Conservation (phyloP, 2,113 vertebrate species). For the Stercorarius parasiticus region DNA sequence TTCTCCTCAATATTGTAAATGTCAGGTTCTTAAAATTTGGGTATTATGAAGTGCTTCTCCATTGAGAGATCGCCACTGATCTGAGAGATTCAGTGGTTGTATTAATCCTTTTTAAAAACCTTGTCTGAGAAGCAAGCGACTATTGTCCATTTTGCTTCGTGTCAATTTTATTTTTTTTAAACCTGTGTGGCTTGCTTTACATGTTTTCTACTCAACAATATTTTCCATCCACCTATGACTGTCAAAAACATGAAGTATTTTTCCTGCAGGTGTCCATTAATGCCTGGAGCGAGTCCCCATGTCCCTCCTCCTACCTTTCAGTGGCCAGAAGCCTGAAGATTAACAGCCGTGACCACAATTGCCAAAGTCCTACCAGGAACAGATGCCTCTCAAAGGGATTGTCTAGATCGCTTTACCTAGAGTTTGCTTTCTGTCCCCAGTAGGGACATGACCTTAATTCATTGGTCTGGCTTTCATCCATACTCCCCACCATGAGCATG, state of each 20-base stretch:
- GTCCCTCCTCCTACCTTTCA: not conserved
- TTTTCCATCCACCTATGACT: not conserved
- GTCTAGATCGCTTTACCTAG: constrained; percentile 13
- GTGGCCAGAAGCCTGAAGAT: not conserved
- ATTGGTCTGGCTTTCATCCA: constrained; percentile 47
- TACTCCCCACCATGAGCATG: not conserved
- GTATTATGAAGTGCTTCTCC: not conserved
- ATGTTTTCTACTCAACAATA: not conserved
- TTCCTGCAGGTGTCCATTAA: not conserved
- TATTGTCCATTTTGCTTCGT: not conserved
- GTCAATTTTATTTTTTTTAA: not conserved
- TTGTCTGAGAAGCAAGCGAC: not conserved
- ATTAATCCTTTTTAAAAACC: not conserved
- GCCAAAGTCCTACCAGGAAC: constrained; percentile 45
- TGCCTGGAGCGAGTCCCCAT: not conserved
- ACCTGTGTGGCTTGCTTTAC: not conserved
- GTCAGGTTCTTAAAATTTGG: not conserved
- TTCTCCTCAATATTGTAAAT: constrained; percentile 26
- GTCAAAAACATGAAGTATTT: not conserved
- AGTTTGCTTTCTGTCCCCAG: constrained; percentile 54
- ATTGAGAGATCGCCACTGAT: not conserved
- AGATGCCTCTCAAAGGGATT: constrained; percentile 47
- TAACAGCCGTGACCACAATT: not conserved
- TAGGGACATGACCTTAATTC: constrained; percentile 67
- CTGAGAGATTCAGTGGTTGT: not conserved